phyloP scores from a whole-genome alignment of 2,888 invertebrate species.

The Sarcophaga subvicina region DNA sequence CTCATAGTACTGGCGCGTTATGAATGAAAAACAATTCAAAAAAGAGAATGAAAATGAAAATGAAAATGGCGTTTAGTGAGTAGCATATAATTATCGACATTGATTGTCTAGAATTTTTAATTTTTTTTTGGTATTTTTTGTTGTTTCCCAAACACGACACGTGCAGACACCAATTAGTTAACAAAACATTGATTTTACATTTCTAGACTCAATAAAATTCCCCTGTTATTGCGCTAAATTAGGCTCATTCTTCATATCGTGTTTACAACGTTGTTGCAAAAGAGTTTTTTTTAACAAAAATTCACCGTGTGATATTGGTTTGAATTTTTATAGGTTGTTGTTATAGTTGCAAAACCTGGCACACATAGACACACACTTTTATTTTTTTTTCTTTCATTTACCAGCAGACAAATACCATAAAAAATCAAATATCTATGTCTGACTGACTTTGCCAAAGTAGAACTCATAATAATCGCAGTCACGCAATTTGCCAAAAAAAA shows the following conservation, averaged over 20 bases:
- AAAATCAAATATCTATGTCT: constrained; percentile 44
- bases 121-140: constrained; percentile 13
- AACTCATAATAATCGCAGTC: constrained; percentile 53
- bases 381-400: not conserved
- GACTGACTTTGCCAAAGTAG: constrained; percentile 59
- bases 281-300: constrained; percentile 37
- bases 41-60: not conserved
- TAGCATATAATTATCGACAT: not conserved
- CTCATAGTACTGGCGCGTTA: constrained; percentile 82
- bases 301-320: constrained; percentile 49
- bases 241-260: not conserved
- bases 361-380: not conserved
- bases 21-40: constrained; percentile 23
- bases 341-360: constrained; percentile 76
- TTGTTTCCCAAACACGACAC: constrained; percentile 49
- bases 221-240: not conserved
- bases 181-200: constrained; percentile 47
- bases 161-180: constrained; percentile 54
- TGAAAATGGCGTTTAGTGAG: not conserved
- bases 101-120: constrained; percentile 1
- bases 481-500: constrained; percentile 61
- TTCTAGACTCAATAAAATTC: constrained; percentile 34
- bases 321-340: constrained; percentile 78
- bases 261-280: constrained; percentile 30
- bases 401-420: not conserved